Conservation (phyloP, 2,113 vertebrate species). For the Pituophis catenifer region DNA sequence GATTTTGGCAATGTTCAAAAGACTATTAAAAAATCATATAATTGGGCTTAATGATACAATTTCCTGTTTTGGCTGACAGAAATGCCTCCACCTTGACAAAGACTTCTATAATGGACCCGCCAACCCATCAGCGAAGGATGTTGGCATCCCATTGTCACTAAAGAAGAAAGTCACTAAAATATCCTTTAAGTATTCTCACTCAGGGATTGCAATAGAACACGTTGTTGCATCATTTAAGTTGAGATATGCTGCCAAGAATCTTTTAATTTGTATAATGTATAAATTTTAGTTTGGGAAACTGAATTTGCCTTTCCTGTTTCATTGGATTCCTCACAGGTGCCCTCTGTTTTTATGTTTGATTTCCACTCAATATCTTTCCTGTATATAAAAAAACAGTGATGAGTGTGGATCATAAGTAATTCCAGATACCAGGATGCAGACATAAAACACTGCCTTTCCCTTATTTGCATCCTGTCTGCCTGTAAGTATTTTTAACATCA, state of each 20-base stretch:
- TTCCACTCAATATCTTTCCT: constrained; percentile 17
- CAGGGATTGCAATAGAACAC: neutral
- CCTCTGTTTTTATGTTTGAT: neutral
- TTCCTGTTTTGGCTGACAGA: neutral
- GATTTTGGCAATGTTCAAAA: neutral
- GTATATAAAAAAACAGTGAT: constrained; percentile 45
- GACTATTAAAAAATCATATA: neutral
- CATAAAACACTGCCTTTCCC: constrained; percentile 40
- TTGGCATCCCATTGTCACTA: neutral
- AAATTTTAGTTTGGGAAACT: neutral
- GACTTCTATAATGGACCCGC: neutral
- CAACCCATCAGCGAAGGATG: neutral
- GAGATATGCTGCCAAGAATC: neutral
- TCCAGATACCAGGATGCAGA: constrained; percentile 47
- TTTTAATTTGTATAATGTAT: neutral
- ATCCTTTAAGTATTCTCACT: neutral
- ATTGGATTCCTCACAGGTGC: neutral
- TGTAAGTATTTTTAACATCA: constrained; percentile 47
- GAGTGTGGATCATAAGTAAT: constrained; percentile 53
- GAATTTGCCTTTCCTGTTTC: neutral
- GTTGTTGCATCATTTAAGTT: neutral
- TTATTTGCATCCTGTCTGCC: constrained; percentile 48
- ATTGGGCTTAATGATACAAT: neutral
- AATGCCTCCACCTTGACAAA: neutral
- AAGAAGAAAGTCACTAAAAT: neutral